phyloP scores from a whole-genome alignment of 2,888 invertebrate species.

The Chalcis sispes region DNA sequence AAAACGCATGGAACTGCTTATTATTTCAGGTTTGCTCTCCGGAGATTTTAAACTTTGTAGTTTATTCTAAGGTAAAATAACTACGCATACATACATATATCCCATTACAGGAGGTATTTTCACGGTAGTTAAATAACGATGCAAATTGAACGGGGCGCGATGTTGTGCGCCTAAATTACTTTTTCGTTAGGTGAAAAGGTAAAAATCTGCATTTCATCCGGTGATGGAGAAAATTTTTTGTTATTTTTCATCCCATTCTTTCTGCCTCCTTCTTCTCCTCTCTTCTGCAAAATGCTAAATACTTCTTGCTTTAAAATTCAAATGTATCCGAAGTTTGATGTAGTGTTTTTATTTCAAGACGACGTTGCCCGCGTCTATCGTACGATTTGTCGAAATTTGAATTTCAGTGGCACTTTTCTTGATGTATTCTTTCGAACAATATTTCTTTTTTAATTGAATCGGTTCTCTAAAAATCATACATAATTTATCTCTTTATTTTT shows the following conservation, averaged over 20 bases:
- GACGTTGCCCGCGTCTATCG: not conserved
- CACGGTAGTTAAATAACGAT: conserved; percentile 26
- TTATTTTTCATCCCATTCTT: conserved; percentile 10
- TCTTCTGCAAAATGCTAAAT: conserved; percentile 44
- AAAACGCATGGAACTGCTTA: conserved; percentile 5
- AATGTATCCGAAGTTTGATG: conserved; percentile 35
- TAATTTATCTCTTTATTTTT: too few relatives aligned
- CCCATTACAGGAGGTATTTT: conserved; percentile 1
- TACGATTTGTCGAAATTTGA: conserved; percentile 11
- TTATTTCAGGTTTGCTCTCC: conserved; percentile 11
- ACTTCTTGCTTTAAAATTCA: conserved; percentile 33
- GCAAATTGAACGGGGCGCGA: conserved; percentile 42
- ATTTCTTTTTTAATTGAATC: too few relatives aligned
- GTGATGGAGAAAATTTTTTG: not conserved
- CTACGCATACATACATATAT: not conserved
- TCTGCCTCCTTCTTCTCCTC: too few relatives aligned
- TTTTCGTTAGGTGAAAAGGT: conserved; percentile 11
- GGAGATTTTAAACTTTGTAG: conserved; percentile 21
- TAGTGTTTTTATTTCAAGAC: conserved; percentile 16
- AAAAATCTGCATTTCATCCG: conserved; percentile 44
- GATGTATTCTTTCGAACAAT: not conserved
- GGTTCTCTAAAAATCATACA: too few relatives aligned
- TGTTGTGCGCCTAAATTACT: conserved; percentile 47
- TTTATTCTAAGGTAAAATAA: conserved; percentile 13
- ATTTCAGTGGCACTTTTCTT: not conserved